A percentile compares a stretch with the other conserved stretches of the same genome.
Conservation (phyloP, 1,140 invertebrate species). For the Cydia splendana region DNA sequence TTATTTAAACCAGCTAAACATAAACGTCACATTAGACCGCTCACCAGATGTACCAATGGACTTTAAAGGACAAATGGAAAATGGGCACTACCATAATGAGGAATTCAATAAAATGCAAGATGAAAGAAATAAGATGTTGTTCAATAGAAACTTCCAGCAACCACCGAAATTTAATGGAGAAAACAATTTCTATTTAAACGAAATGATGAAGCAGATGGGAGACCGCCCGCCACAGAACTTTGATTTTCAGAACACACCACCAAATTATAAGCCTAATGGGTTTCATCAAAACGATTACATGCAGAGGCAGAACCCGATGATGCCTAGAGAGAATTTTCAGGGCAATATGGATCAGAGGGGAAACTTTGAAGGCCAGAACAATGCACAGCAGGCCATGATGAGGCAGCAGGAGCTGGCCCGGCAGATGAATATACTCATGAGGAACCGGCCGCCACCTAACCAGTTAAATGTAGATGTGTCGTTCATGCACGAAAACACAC, state of each 20-base stretch:
- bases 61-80: slow-evolving; percentile 63
- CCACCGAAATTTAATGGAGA: slow-evolving; percentile 57
- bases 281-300: slow-evolving; percentile 66
- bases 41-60: slow-evolving; percentile 58
- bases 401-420: slow-evolving; percentile 68
- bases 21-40: slow-evolving; percentile 49
- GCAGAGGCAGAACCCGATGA: slow-evolving; percentile 55
- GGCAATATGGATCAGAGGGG: slow-evolving; percentile 54
- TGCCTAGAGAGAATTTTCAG: slow-evolving; percentile 56
- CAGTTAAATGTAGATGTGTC: slow-evolving; percentile 70
- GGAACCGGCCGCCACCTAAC: slow-evolving; percentile 66
- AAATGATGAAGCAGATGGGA: slow-evolving; percentile 55
- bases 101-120: slow-evolving; percentile 65
- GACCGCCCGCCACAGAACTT: slow-evolving; percentile 58
- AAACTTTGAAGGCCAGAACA: slow-evolving; percentile 59
- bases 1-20: slow-evolving; percentile 66
- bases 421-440: slow-evolving; percentile 69
- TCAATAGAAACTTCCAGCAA: slow-evolving; percentile 57
- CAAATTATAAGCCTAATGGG: slow-evolving; percentile 66
- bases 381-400: slow-evolving; percentile 58
- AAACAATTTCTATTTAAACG: slow-evolving; percentile 53
- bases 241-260: slow-evolving; percentile 56
- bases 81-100: slow-evolving; percentile 57
- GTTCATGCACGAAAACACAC: slow-evolving; percentile 68
- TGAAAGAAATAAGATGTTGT: slow-evolving; percentile 63